A percentile compares a stretch with the other conserved stretches of the same genome.
phyloP scores from a whole-genome alignment of 2,113 vertebrate species.

The Laticauda colubrina region DNA sequence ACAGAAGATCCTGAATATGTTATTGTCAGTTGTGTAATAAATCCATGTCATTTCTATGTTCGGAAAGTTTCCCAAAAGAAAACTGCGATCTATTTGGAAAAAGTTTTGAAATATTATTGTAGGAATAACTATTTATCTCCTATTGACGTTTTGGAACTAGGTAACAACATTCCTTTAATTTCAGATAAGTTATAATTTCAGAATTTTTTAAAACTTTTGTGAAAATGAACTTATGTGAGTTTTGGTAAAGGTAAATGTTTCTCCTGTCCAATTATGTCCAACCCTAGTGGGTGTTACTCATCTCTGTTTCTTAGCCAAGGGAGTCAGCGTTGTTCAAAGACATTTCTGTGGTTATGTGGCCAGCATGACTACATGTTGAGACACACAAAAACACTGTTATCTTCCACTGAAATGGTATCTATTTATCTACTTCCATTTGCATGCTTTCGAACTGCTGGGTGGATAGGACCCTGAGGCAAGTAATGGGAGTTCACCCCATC shows the following conservation, averaged over 20 bases:
- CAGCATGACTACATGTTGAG: neutral
- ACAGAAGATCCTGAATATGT: conserved; percentile 74
- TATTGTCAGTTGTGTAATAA: conserved; percentile 79
- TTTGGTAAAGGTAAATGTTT: neutral
- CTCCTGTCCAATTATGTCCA: neutral
- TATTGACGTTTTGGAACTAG: conserved; percentile 75
- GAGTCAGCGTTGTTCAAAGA: neutral
- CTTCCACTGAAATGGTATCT: neutral
- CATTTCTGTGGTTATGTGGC: neutral
- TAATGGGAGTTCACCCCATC: neutral
- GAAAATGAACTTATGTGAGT: neutral
- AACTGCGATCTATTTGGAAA: conserved; percentile 65
- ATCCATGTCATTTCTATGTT: conserved; percentile 88
- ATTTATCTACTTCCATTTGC: neutral
- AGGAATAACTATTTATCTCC: conserved; percentile 55
- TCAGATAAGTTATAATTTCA: neutral
- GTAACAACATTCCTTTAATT: conserved; percentile 62
- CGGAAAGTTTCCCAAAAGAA: conserved; percentile 74
- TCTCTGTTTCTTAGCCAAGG: neutral
- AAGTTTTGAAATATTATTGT: conserved; percentile 73
- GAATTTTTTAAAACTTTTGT: neutral
- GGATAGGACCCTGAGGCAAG: neutral
- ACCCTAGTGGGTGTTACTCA: neutral
- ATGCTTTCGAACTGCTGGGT: neutral
- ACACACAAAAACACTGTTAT: neutral